Evolutionary conservation across 1,140 invertebrate genomes (phyloP), one percentile per base, ranked within the genome.

Genomic region (Zaprionus camerounensis): DNA sequence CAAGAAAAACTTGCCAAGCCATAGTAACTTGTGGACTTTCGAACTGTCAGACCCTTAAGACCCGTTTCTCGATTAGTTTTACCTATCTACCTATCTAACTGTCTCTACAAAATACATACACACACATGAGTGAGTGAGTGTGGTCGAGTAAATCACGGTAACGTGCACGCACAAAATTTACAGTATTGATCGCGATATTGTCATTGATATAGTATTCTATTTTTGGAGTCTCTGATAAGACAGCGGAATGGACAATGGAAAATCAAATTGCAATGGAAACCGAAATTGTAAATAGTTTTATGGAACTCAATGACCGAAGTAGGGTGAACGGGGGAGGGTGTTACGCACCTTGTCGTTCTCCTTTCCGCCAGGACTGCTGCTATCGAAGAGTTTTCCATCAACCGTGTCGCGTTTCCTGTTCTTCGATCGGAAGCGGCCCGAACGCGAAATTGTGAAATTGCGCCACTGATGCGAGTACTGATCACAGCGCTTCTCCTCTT

Each of bases 391-490:
- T 78, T 92, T 92, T 11, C 91, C 87, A 69, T 92, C 91, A 58
- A 92, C 91, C 3, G 80, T 82, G 41, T 92, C 91, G n/a, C 91
- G 85, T 69, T 92, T 91, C 63, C 91, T 90, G 70, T 91, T 91
- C 65, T 92, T 92, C 59, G 91, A 92, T 71, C 91, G 80, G 62
- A 92, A 92, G 59, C 91, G 91, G 13, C 91, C 91, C 46, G 91
- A 92, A 28, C 91, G 85, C 36, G 91, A 92, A 53, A 92, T 92
- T 64, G 91, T 91, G 74, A 91, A 91, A 80, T 92, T 92, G 20
- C 91, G 82, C 91, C 91, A 92, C 55, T 92, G 87, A 75, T 92
- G 91, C 61, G 80, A 76, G 36, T 92, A 92, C 22, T 87, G 73
- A 73, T 86, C 85, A 53, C 91, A 92, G n/a, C 91, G 84, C 61